Percentiles rank a stretch among this genome's conserved stretches.
Evolutionary conservation across 1,140 invertebrate species (phyloP).

Genomic region (Drosophila pseudoananassae): DNA sequence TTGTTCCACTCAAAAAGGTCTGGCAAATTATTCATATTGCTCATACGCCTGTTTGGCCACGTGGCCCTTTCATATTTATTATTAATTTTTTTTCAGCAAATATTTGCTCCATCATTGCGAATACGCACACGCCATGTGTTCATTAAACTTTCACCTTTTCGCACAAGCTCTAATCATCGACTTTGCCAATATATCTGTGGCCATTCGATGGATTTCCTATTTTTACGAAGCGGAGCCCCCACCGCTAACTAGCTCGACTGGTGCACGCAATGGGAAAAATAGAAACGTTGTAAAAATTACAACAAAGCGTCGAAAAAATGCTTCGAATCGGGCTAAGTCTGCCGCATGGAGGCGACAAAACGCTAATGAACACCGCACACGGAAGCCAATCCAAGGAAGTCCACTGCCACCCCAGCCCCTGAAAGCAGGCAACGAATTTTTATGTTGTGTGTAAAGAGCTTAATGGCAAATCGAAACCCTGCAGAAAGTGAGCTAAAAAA

Average conservation of each 20-base stretch:
- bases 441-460: constrained; percentile 16
- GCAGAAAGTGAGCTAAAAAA: constrained; percentile 11
- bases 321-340: constrained; percentile 21
- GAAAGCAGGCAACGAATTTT: constrained; percentile 39
- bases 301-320: constrained; percentile 48
- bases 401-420: constrained; percentile 13
- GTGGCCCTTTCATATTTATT: constrained; percentile 18
- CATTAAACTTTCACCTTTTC: constrained; percentile 79
- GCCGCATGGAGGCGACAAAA: constrained; percentile 62
- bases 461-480: constrained; percentile 69
- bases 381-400: constrained; percentile 42
- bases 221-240: constrained; percentile 36
- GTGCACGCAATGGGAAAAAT: constrained; percentile 43
- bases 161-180: constrained; percentile 24
- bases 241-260: constrained; percentile 14
- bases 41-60: constrained; percentile 14
- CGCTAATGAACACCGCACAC: constrained; percentile 73
- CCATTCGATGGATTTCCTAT: constrained; percentile 45
- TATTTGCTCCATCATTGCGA: constrained; percentile 35
- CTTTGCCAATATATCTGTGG: constrained; percentile 29
- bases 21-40: constrained; percentile 33
- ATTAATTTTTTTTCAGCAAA: constrained; percentile 17
- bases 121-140: constrained; percentile 67
- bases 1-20: not conserved
- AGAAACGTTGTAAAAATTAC: constrained; percentile 63